Percentiles rank a stretch among this genome's conserved stretches.
Conservation (phyloP, 1,140 invertebrate species). For the Oedothorax gibbosus region DNA sequence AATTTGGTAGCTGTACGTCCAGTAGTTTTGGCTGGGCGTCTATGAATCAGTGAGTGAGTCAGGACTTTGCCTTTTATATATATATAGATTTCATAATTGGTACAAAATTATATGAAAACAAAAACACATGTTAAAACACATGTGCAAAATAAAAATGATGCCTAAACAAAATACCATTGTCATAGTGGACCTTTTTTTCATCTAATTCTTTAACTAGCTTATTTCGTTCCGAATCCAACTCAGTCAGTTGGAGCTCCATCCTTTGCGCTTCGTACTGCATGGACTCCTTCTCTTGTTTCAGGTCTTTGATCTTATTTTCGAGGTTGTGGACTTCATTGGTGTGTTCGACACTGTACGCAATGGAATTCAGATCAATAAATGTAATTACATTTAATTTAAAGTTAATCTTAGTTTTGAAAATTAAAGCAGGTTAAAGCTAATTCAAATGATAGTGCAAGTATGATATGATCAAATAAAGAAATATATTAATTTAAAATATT, state of each 20-base stretch:
- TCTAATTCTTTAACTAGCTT: slow-evolving; percentile 34
- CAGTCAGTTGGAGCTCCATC: slow-evolving; percentile 3
- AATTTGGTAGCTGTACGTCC: no score
- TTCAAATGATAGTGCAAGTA: no score
- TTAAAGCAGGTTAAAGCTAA: background rate
- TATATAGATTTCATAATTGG: background rate
- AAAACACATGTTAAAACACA: no score
- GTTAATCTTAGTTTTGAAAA: background rate
- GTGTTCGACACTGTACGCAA: slow-evolving; percentile 16
- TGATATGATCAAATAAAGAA: no score
- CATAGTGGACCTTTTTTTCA: background rate
- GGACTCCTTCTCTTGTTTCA: slow-evolving; percentile 33
- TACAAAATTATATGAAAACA: background rate
- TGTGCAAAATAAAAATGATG: no score
- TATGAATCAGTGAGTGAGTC: no score
- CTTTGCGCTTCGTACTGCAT: background rate
- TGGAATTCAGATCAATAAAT: background rate
- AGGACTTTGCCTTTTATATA: no score
- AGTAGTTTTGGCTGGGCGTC: no score
- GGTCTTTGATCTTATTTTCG: slow-evolving; percentile 25
- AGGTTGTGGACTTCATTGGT: slow-evolving; percentile 9
- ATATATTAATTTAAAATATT: background rate
- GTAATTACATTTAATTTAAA: background rate
- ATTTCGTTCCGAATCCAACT: slow-evolving; percentile 19
- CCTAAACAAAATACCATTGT: slow-evolving; percentile 27